Conservation (phyloP, 2,888 invertebrate species). For the Dimorphilus gyrociliatus region DNA sequence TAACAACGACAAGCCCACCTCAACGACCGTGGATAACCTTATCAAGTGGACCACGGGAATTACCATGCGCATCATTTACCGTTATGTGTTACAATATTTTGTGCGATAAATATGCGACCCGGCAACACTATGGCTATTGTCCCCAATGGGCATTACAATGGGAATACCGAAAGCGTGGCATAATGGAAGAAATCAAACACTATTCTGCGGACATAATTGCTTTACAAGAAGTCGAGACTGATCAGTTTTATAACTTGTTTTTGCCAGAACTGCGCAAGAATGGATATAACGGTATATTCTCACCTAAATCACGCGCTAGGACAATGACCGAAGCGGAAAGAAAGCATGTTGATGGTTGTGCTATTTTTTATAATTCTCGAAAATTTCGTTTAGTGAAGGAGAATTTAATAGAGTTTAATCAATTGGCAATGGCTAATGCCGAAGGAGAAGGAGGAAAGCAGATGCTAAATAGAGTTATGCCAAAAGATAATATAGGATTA, state of each 20-base stretch:
- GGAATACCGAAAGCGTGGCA: slow-evolving; percentile 94
- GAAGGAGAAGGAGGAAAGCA: slow-evolving; percentile 94
- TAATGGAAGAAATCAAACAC: slow-evolving; percentile 85
- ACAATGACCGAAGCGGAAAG: slow-evolving; percentile 92
- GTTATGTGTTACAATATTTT: slow-evolving; percentile 99
- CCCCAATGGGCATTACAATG: slow-evolving; percentile 96
- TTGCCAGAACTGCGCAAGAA: slow-evolving; percentile 77
- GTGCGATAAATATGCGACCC: slow-evolving; percentile 94
- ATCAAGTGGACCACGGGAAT: no score
- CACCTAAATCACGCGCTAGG: slow-evolving; percentile 91
- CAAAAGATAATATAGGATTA: slow-evolving; percentile 93
- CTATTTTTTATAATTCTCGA: slow-evolving; percentile 60
- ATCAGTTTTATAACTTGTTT: slow-evolving; percentile 93
- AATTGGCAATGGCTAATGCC: slow-evolving; percentile 93
- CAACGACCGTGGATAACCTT: no score
- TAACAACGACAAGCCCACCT: no score
- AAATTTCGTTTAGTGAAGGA: slow-evolving; percentile 88
- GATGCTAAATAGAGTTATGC: slow-evolving; percentile 96
- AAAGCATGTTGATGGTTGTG: slow-evolving; percentile 97
- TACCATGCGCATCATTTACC: no score
- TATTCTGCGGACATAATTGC: slow-evolving; percentile 94
- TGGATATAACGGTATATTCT: slow-evolving; percentile 77
- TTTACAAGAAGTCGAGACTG: slow-evolving; percentile 92
- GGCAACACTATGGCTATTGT: slow-evolving; percentile 98
- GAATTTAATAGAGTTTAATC: slow-evolving; percentile 92